phyloP scores from a whole-genome alignment of 1,140 invertebrate genomes.

The Portunus trituberculatus region DNA sequence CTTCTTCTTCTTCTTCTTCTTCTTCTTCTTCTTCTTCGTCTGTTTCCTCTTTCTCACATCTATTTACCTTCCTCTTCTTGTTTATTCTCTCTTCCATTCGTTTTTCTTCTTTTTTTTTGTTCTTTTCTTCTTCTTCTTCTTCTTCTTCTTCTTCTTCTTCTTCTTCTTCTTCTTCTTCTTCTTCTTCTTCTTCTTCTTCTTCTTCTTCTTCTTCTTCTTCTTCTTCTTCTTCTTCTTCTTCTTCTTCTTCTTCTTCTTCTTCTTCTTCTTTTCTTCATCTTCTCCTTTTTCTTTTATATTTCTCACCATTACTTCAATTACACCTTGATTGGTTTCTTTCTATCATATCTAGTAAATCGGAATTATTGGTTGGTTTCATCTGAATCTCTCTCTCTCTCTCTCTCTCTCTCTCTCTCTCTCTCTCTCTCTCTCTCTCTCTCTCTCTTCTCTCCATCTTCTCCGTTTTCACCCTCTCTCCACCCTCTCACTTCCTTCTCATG shows the following conservation, averaged over 20 bases:
- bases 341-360: too few relatives aligned
- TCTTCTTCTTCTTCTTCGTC: neutral
- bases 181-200: neutral
- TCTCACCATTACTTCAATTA: too few relatives aligned
- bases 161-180: neutral
- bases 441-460: neutral
- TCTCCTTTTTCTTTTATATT: too few relatives aligned
- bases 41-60: too few relatives aligned
- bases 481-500: too few relatives aligned
- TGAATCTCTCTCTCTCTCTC: neutral
- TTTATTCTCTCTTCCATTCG: neutral
- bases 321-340: too few relatives aligned
- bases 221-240: too few relatives aligned
- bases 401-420: constrained; percentile 28
- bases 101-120: neutral
- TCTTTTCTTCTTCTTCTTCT: neutral
- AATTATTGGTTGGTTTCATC: neutral
- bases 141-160: neutral
- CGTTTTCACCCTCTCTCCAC: too few relatives aligned
- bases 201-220: neutral
- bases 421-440: constrained; percentile 49
- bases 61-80: neutral
- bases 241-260: too few relatives aligned
- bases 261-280: too few relatives aligned
- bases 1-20: too few relatives aligned